Evolutionary conservation across 2,113 vertebrate genomes (phyloP).

Genomic region (Phyllopteryx taeniolatus): DNA sequence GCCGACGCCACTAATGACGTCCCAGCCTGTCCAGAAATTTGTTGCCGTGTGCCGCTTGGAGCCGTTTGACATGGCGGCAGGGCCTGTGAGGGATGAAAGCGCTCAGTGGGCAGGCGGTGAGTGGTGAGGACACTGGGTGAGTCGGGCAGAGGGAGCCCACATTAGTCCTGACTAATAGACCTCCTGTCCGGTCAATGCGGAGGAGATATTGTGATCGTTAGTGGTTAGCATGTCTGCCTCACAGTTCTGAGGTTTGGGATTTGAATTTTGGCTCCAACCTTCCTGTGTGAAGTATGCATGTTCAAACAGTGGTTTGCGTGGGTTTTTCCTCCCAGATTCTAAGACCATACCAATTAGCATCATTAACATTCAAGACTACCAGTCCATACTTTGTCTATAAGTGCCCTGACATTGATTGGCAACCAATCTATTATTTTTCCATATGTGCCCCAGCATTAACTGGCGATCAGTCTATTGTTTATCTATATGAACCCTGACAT

Average conservation of each 20-base stretch:
- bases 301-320: too few relatives aligned
- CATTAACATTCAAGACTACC: too few relatives aligned
- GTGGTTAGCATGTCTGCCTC: background rate
- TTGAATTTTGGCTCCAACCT: too few relatives aligned
- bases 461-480: too few relatives aligned
- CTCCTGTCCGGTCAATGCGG: conserved; percentile 14
- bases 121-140: conserved; percentile 26
- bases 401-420: too few relatives aligned
- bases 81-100: conserved; percentile 46
- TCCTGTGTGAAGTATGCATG: too few relatives aligned
- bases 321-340: too few relatives aligned
- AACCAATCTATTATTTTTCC: too few relatives aligned
- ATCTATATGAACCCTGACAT: too few relatives aligned
- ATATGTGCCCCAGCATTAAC: too few relatives aligned
- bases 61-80: conserved; percentile 59
- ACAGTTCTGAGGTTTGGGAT: background rate
- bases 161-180: conserved; percentile 45
- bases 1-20: conserved; percentile 57
- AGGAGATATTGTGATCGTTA: background rate
- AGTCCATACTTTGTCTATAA: too few relatives aligned
- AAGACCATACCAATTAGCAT: too few relatives aligned
- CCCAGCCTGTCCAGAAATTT: conserved; percentile 67
- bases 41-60: conserved; percentile 51
- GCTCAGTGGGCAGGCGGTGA: conserved; percentile 37
- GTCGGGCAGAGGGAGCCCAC: conserved; percentile 32